Conservation (phyloP, 2,113 vertebrate species). For the Murina feae region DNA sequence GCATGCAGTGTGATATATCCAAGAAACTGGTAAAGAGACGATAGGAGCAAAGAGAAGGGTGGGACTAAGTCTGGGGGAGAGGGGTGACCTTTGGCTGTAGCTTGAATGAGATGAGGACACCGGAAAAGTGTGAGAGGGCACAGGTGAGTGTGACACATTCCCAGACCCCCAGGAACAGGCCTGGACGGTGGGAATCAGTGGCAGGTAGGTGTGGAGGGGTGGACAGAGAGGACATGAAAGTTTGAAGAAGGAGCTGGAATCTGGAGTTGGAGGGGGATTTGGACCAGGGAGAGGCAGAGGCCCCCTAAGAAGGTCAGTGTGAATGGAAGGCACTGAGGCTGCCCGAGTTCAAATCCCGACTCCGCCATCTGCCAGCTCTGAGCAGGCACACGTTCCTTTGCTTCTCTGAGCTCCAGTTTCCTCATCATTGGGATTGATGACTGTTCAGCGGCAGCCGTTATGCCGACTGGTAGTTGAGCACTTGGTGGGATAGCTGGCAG, state of each 20-base stretch:
- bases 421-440: not conserved
- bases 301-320: not conserved
- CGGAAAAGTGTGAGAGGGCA: not conserved
- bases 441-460: rapidly evolving
- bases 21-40: not conserved
- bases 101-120: not conserved
- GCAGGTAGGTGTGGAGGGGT: not conserved
- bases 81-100: not conserved
- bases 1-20: not conserved
- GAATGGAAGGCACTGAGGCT: not conserved
- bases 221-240: not conserved
- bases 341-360: not conserved
- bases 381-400: not conserved
- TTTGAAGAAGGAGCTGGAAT: not conserved
- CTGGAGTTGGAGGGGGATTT: not conserved
- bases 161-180: not conserved
- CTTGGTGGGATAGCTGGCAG: not conserved
- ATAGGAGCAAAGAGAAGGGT: not conserved
- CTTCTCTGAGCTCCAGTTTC: not conserved
- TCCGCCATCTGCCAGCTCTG: not conserved
- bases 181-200: not conserved
- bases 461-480: not conserved
- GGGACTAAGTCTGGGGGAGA: not conserved
- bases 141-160: too few relatives aligned
- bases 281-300: not conserved